Evolutionary conservation across 2,113 vertebrate species (phyloP), one percentile per base, ranked within the genome.

Genomic region (Chlorodrepanis virens): DNA sequence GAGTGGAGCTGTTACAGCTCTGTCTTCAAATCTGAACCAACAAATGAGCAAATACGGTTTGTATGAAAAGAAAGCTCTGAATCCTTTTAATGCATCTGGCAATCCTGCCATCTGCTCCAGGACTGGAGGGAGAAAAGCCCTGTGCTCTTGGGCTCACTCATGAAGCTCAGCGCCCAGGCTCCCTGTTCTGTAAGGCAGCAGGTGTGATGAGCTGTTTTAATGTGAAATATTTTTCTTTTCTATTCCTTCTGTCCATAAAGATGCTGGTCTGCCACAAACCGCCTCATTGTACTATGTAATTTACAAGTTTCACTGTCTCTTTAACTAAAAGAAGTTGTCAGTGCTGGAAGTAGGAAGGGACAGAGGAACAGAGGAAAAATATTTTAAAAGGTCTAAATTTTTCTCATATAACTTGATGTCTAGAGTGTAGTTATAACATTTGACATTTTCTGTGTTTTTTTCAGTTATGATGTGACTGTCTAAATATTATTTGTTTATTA

Each of bases 401-500:
- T 94, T 67, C 35, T 82, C 42, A 12, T 63, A 39, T 44, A 83
- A 45, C 28, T 91, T 95, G 65, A 52, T 61, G 29, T 63, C 44
- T 81, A 23, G 39, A 85, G 15, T 80, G 83, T 67, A 64, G n/a
- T 82, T 84, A 22, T 7, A 61, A 76, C 54, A 65, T 87, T 76
- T 80, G 71, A 75, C 21, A 33, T 95, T 56, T 94, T 89, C 39
- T 65, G 15, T 77, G 37, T 2, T 50, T 79, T 50, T 79, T 93
- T 89, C 57, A 77, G 60, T 86, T 95, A 71, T 89, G 74, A 95
- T 81, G 71, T 89, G 60, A 65, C 77, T 94, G 52, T 64, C 31
- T 39, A 87, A 94, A 39, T 93, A 75, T 91, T 90, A 71, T 60
- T 94, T 93, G 49, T 80, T 87, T 95, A 67, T 91, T 94, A 94